Conservation (phyloP, 2,113 vertebrate species). For the Gadus macrocephalus region DNA sequence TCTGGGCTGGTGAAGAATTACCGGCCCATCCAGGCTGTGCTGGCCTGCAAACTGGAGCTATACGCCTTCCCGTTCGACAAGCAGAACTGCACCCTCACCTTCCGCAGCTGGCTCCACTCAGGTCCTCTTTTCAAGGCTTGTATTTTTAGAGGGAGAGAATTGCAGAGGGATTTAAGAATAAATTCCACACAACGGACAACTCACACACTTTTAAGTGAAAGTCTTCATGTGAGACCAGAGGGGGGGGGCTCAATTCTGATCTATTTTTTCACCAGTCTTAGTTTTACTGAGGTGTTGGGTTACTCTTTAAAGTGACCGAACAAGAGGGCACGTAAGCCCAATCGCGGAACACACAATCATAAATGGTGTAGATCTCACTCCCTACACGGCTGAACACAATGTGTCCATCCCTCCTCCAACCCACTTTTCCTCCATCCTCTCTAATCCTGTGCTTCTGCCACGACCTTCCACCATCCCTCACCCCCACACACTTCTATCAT, state of each 20-base stretch:
- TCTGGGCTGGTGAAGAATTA: constrained; percentile 78
- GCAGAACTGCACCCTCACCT: constrained; percentile 80
- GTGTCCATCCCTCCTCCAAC: neutral
- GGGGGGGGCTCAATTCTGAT: too few relatives aligned
- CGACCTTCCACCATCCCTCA: too few relatives aligned
- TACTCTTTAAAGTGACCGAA: too few relatives aligned
- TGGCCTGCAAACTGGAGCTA: constrained; percentile 77
- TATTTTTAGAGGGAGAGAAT: too few relatives aligned
- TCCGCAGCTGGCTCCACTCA: constrained; percentile 79
- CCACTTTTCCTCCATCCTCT: neutral
- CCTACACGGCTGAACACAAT: neutral
- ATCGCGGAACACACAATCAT: too few relatives aligned
- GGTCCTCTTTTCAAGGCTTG: constrained; percentile 53
- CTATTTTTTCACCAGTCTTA: too few relatives aligned
- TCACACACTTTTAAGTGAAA: neutral
- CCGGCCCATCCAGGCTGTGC: constrained; percentile 79
- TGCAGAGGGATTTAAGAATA: neutral
- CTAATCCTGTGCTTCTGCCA: too few relatives aligned
- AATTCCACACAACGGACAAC: neutral
- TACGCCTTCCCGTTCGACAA: constrained; percentile 79
- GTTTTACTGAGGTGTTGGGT: too few relatives aligned
- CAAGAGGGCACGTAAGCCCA: too few relatives aligned
- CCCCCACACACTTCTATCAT: too few relatives aligned
- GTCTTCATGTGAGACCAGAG: too few relatives aligned
- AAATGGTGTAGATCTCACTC: too few relatives aligned